Evolutionary conservation across 1,140 invertebrate genomes (phyloP), one percentile per base, ranked within the genome.

Genomic region (Helicoverpa armigera): DNA sequence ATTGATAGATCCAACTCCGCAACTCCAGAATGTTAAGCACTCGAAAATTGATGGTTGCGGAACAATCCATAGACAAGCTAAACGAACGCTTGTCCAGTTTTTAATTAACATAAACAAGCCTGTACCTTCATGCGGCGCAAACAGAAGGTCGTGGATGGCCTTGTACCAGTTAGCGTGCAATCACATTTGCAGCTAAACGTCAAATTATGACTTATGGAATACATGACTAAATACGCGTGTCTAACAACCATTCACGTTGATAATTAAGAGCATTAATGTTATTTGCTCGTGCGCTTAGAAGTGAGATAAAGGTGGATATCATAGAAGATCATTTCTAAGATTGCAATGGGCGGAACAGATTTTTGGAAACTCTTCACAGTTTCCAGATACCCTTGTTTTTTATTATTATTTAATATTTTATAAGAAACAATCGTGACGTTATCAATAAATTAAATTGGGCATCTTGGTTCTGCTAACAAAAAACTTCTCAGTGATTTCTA

Each of bases 161-260:
- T 91, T 90, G 90, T 89, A 72, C 88, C 82, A 86, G 83, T 88
- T 89, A 86, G 75, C 84, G 88, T 85, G 83, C 90, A 90, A 85
- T 91, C 87, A 89, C 90, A 91, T 86, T 87, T 82, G 83, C 83
- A 85, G 78, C 78, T 80, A 85, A 85, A 85, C 87, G 83, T 86
- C 86, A 82, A 83, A 86, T 89, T 86, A 87, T 86, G 83, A 84
- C 67, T 77, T 65, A 77, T 75, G 29, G 58, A 61, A 61, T 56
- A 75, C 58, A 61, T 73, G 35, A 29, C 50, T 43, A 43, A 35
- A 56, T 16, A 35, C 70, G 70, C 53, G 53, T 58, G 53, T 58
- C 51, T 43, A 10, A 35, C 51, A 58, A 56, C 29, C 69, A 56
- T 67, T 67, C 35, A 67, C 63, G 63, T 67, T 67, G 9, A n/a